phyloP scores from a whole-genome alignment of 2,888 invertebrate species.

The Sycophila texana region DNA sequence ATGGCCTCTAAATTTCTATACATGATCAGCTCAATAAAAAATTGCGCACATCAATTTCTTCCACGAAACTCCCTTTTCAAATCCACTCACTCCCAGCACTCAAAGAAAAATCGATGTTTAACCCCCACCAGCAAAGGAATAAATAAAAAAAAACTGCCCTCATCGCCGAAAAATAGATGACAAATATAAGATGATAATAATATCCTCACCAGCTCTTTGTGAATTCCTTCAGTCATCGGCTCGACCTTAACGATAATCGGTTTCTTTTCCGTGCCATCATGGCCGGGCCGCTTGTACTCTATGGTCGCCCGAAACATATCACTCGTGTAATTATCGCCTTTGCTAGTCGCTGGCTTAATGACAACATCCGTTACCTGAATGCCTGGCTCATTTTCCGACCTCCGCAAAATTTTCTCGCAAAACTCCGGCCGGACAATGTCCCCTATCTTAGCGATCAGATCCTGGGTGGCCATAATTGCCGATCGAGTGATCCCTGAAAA shows the following conservation, averaged over 20 bases:
- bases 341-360: slow-evolving; percentile 67
- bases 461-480: background rate
- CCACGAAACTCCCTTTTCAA: no score
- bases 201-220: slow-evolving; percentile 68
- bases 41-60: background rate
- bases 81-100: no score
- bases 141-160: background rate
- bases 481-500: no score
- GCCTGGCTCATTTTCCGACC: slow-evolving; percentile 63
- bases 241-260: slow-evolving; percentile 69
- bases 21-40: no score
- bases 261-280: slow-evolving; percentile 61
- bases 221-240: slow-evolving; percentile 74
- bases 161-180: background rate
- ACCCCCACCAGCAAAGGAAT: background rate
- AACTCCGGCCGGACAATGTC: slow-evolving; percentile 58
- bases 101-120: background rate
- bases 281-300: slow-evolving; percentile 57
- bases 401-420: slow-evolving; percentile 65
- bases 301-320: slow-evolving; percentile 68
- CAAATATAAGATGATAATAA: background rate
- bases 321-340: slow-evolving; percentile 73
- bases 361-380: slow-evolving; percentile 64
- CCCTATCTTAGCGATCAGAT: background rate
- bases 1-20: no score